These are phyloP conservation scores for Alosa sapidissima DNA, from an alignment of 2,797 vertebrate species.

Conservation along the genomic window DNA sequence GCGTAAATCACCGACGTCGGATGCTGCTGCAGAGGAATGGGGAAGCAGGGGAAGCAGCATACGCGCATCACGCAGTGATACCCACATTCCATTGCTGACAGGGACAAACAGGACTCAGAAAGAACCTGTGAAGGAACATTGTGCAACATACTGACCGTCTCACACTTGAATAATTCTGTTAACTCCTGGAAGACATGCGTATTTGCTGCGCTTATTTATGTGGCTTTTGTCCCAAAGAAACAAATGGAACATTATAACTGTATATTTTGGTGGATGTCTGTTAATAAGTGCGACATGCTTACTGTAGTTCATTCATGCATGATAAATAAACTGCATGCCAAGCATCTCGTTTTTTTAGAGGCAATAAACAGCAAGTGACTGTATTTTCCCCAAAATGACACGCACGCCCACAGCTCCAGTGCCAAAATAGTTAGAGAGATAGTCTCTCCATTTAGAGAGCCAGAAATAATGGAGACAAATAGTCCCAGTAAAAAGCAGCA, in stretches of 20 bases:
- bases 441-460: not conserved
- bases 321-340: conserved; percentile 53
- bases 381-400: not conserved
- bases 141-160: conserved; percentile 41
- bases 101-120: conserved; percentile 78
- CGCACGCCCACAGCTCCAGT: not conserved
- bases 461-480: not conserved
- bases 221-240: conserved; percentile 11
- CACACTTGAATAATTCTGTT: conserved; percentile 19
- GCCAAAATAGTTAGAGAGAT: no score
- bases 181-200: not conserved
- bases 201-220: conserved; percentile 13
- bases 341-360: not conserved
- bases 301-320: conserved; percentile 40
- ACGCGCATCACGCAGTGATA: conserved; percentile 76
- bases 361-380: not conserved
- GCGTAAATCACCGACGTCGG: conserved; percentile 55
- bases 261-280: conserved; percentile 36
- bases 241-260: conserved; percentile 19
- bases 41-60: conserved; percentile 33
- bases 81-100: conserved; percentile 77
- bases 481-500: not conserved
- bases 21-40: conserved; percentile 37
- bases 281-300: conserved; percentile 33
- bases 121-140: conserved; percentile 57